A percentile compares a stretch with the other conserved stretches of the same genome.
phyloP scores from a whole-genome alignment of 2,888 invertebrate genomes.

The Tridacna crocea region DNA sequence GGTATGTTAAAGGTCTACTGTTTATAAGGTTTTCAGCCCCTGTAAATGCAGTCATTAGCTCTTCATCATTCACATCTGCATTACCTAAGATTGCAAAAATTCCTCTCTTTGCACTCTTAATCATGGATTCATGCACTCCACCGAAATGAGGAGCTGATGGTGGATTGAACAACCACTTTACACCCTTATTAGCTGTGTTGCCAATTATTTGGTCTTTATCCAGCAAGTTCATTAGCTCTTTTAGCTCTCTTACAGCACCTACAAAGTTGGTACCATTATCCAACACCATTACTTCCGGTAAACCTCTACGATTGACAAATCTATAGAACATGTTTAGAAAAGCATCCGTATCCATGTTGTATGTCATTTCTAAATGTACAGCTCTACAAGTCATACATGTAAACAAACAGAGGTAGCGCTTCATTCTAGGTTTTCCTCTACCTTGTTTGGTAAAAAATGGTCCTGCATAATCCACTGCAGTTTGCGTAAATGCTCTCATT shows the following conservation, averaged over 20 bases:
- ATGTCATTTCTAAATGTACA: conserved; percentile 51
- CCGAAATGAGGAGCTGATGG: too few species aligned
- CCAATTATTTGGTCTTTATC: conserved; percentile 41
- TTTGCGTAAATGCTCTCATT: too few species aligned
- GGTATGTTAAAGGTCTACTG: too few species aligned
- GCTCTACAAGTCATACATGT: conserved; percentile 49
- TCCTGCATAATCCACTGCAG: conserved; percentile 35
- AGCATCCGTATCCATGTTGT: conserved; percentile 45
- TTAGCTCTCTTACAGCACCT: conserved; percentile 40
- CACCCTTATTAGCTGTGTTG: conserved; percentile 39
- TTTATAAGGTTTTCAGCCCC: conserved; percentile 59
- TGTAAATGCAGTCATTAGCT: conserved; percentile 52
- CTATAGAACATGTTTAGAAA: conserved; percentile 51
- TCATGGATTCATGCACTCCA: conserved; percentile 56
- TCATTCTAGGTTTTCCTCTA: conserved; percentile 38
- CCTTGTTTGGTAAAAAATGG: conserved; percentile 46
- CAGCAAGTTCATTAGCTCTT: conserved; percentile 15
- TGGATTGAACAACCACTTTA: conserved; percentile 62
- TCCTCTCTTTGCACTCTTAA: conserved; percentile 60
- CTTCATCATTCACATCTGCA: conserved; percentile 61
- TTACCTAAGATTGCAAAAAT: conserved; percentile 47
- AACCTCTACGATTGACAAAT: conserved; percentile 43
- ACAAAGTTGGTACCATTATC: conserved; percentile 58
- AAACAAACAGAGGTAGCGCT: conserved; percentile 55
- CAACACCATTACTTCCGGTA: conserved; percentile 36